Base-by-base conservation (phyloP, 2,888 invertebrate species). In the Drosophila percnosoma region DNA sequence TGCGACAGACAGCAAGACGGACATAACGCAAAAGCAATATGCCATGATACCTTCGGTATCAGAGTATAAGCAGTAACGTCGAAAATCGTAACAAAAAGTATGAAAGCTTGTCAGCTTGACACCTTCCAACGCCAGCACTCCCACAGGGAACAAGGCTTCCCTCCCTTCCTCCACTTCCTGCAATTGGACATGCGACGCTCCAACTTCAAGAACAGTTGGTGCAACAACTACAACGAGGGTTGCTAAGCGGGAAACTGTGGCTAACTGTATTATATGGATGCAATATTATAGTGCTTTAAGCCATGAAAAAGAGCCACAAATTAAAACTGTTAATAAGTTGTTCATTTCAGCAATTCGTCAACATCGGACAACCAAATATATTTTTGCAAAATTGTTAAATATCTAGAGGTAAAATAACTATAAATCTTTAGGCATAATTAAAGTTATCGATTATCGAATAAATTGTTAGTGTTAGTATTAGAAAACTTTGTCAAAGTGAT, bases 21-120 rank as follows among this genome's bases (percentile, higher is more conserved):
- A 45, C 7, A 45, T 21, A 7, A 21, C 2, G 2, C 4, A 8
- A 4, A 24, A 2, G 4, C 15, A 24, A 45, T 45, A 24, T 45
- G 15, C 24, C 2, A 45, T 45, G 8, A 45, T 24, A 45, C 4
- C 7, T 8, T 8, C 15, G 15, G 24, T 15, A 7, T 45, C 24
- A 45, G 24, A 24, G 24, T 24, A 45, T 24, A 84, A 84, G 71
- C 72, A 66, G 75, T 69, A 78, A 69, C 67, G 84, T 67, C 27
- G 70, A 71, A 84, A 87, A 87, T 80, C 73, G 85, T 80, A 80
- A 83, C 86, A 80, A 83, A 82, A 87, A 66, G 86, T 75, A 87
- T 87, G 77, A 83, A 77, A 67, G 80, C 69, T 75, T 87, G 86
- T 89, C 86, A 87, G 73, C 80, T 87, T 87, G 87, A 87, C 86